These are phyloP conservation scores for Heteropelma amictum DNA, from an alignment of 2,888 invertebrate species.

Conservation along the genomic window DNA sequence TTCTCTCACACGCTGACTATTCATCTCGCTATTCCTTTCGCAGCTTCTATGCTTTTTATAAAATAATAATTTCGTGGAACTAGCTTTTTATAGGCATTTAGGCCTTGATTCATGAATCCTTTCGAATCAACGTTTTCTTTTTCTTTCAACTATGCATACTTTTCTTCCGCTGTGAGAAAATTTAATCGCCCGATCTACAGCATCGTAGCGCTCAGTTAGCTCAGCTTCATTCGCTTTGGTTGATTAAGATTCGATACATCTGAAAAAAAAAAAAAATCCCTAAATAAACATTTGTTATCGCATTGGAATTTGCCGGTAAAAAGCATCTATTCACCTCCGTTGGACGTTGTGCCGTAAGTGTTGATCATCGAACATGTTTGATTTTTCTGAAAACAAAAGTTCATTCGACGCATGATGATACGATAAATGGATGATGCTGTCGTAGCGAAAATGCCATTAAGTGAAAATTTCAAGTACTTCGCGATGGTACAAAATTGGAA, in stretches of 20 bases:
- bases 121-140: slow-evolving; percentile 23
- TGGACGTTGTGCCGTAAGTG: slow-evolving; percentile 70
- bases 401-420: too few species aligned
- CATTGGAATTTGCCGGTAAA: neutral
- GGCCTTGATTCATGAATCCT: slow-evolving; percentile 65
- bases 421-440: too few species aligned
- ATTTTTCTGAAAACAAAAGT: slow-evolving; percentile 70
- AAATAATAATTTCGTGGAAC: slow-evolving; percentile 75
- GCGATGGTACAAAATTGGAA: too few species aligned
- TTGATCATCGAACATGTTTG: slow-evolving; percentile 73
- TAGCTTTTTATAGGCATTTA: slow-evolving; percentile 68
- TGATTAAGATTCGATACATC: slow-evolving; percentile 72
- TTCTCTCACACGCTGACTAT: slow-evolving; percentile 18
- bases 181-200: slow-evolving; percentile 63
- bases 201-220: slow-evolving; percentile 74
- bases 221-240: slow-evolving; percentile 75
- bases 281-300: slow-evolving; percentile 3
- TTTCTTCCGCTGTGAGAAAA: slow-evolving; percentile 58
- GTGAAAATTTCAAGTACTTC: too few species aligned
- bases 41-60: slow-evolving; percentile 63
- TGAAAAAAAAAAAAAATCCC: slow-evolving; percentile 58
- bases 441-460: too few species aligned
- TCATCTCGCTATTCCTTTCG: slow-evolving; percentile 4
- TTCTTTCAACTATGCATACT: slow-evolving; percentile 20
- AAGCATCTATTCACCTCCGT: slow-evolving; percentile 69